Conservation (phyloP, 2,888 invertebrate genomes). For the Xylota sylvarum region DNA sequence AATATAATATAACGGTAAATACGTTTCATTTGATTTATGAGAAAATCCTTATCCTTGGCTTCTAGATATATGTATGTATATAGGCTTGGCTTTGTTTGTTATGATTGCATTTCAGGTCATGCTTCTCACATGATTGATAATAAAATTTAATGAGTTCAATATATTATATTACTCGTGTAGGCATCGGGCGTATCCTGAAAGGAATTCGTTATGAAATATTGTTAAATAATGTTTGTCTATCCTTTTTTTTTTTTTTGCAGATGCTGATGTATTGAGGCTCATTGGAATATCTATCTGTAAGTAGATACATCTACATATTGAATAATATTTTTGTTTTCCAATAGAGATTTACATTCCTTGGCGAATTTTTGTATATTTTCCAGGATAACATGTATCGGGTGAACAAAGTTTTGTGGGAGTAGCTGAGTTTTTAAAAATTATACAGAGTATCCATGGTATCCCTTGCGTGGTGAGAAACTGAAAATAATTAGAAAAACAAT, state of each 20-base stretch:
- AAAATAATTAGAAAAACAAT: not conserved
- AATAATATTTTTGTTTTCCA: too few species aligned
- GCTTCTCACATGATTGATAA: not conserved
- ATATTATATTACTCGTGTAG: not conserved
- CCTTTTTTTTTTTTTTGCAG: conserved; percentile 44
- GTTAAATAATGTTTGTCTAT: not conserved
- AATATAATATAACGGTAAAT: not conserved
- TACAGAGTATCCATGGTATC: too few species aligned
- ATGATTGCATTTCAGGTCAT: not conserved
- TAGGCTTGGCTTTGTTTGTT: too few species aligned
- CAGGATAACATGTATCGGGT: too few species aligned
- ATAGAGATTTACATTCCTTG: too few species aligned
- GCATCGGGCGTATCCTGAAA: not conserved
- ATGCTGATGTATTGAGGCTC: conserved; percentile 11
- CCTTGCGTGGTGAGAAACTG: not conserved
- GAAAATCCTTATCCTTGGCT: conserved; percentile 3
- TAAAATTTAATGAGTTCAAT: not conserved
- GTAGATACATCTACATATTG: not conserved
- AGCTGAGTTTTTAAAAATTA: too few species aligned
- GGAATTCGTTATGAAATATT: not conserved
- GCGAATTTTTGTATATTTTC: too few species aligned
- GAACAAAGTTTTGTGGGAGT: too few species aligned
- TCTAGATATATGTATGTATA: not conserved
- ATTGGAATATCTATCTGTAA: conserved; percentile 18
- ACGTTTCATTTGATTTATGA: conserved; percentile 34